phyloP scores from a whole-genome alignment of 2,888 invertebrate genomes.

The Ceriagrion tenellum region DNA sequence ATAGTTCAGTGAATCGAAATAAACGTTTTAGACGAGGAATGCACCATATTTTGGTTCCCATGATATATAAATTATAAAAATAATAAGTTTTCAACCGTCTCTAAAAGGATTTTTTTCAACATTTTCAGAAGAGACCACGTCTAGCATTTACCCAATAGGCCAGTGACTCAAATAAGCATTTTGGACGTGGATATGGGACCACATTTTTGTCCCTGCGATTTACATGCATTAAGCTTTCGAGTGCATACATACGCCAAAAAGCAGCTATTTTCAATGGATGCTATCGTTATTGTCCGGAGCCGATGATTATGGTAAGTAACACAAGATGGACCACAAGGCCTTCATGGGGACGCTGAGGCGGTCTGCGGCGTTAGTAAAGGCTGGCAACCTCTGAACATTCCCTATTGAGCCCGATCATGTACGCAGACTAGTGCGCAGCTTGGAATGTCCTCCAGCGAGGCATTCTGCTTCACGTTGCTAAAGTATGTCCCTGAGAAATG shows the following conservation, averaged over 20 bases:
- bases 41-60: neutral
- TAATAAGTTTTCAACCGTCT: neutral
- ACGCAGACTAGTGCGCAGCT: neutral
- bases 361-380: neutral
- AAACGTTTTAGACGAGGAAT: neutral
- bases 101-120: neutral
- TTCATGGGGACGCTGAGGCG: neutral
- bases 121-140: neutral
- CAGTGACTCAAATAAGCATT: neutral
- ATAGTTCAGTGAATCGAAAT: neutral
- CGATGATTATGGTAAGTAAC: neutral
- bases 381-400: neutral
- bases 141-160: neutral
- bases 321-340: neutral
- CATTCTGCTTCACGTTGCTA: neutral
- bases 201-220: neutral
- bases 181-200: neutral
- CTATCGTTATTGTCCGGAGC: neutral
- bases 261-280: neutral
- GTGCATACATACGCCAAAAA: neutral
- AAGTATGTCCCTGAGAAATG: neutral
- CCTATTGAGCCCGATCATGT: neutral
- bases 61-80: too few species aligned
- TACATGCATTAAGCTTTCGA: neutral
- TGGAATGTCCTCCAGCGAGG: neutral